Base-by-base conservation (phyloP, 2,888 invertebrate species). In the Ormyrus pomaceus region DNA sequence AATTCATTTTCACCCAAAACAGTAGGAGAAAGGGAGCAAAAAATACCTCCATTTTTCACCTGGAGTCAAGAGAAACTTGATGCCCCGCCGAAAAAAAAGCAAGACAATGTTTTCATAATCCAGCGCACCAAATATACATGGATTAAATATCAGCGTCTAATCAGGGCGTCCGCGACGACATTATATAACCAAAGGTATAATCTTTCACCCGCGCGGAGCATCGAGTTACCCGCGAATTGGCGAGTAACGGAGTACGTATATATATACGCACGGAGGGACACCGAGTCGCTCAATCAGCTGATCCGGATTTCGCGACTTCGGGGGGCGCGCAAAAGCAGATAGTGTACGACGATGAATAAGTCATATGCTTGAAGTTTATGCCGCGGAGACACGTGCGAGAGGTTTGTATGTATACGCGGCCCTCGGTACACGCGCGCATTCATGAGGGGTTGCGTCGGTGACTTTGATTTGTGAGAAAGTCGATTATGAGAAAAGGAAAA, bases 401-500 rank as follows among this genome's bases (percentile, higher is more conserved):
- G 19, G 8, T 19, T 6, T 68, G n/a, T 55, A n/a, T 68, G 45
- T 45, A 13, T 55, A 5, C 50, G 50, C 34, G 34, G 34, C 34
- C 34, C 34, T 3, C 50, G 71, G 10, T 13, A 34, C n/a, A 48
- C 13, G 5, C 6, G 50, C 53, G 50, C 65, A 66, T 74, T 74
- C 71, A 72, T 72, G 61, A 72, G 71, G 71, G 51, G 51, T 61
- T 72, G 62, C 51, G 62, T 72, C 69, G 48, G 61, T 61, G 71
- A 61, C 71, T 61, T 72, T 72, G 71, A 72, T 72, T 72, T 72
- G 71, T 72, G 71, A 50, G 51, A 4, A 10, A 70, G 45, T 53
- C 51, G 51, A 72, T 34, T 34, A 34, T 58, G 71, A 62, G 71
- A 72, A 61, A 72, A 72, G 51, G 71, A 72, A 59, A 59, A 59